These are phyloP conservation scores for Diplogasteroides magnus DNA, from an alignment of 1,140 invertebrate species.

Conservation along the genomic window DNA sequence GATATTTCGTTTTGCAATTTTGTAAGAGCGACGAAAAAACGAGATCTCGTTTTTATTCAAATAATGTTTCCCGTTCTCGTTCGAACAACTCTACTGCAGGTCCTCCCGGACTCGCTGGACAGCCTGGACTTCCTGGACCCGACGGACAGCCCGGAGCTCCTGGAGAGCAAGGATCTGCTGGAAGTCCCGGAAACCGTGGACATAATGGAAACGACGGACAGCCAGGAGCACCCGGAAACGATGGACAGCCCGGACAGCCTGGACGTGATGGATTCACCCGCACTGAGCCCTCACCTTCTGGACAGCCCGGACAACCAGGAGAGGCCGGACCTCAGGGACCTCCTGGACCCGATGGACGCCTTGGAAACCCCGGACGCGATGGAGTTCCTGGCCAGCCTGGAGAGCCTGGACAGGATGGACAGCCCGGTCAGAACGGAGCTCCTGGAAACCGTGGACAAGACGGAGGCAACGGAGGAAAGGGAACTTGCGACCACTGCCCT, in stretches of 20 bases:
- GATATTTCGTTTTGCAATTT: too few species aligned
- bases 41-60: too few species aligned
- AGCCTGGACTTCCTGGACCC: conserved; percentile 16
- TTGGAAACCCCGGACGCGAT: conserved; percentile 23
- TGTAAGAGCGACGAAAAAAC: too few species aligned
- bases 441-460: conserved; percentile 19
- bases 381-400: conserved; percentile 20
- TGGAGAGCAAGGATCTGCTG: conserved; percentile 10
- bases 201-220: conserved; percentile 26
- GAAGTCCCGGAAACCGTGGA: conserved; percentile 22
- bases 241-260: conserved; percentile 22
- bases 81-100: too few species aligned
- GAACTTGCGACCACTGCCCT: conserved; percentile 28
- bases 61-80: too few species aligned
- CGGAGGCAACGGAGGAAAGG: conserved; percentile 17
- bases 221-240: conserved; percentile 20
- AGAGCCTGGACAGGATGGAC: conserved; percentile 25
- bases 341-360: conserved; percentile 25
- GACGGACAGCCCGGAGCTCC: conserved; percentile 13
- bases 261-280: conserved; percentile 20
- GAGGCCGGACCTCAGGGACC: conserved; percentile 18
- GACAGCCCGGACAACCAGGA: conserved; percentile 30
- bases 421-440: conserved; percentile 22
- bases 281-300: conserved; percentile 18
- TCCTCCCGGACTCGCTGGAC: conserved; percentile 19